Evolutionary conservation across 2,888 invertebrate genomes (phyloP), one percentile per base, ranked within the genome.

Genomic region (Ennomos quercinarius): DNA sequence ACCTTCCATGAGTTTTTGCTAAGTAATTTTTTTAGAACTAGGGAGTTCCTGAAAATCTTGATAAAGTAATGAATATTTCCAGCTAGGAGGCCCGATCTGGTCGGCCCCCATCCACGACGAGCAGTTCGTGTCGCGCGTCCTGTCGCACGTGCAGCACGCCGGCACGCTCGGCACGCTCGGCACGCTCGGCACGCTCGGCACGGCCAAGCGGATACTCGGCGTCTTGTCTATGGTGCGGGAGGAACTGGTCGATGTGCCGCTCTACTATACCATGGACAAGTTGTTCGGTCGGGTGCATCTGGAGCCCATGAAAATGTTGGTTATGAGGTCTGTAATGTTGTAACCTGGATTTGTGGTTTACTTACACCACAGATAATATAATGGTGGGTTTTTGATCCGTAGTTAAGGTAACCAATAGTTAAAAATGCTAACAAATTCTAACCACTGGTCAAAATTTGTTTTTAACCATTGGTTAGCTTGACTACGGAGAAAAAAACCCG

Each of bases 81-180:
- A 97, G 95, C 84, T 98, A 68, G 98, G 98, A 9, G 99, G 99
- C 1, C 99, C 99, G 0, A 95, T 99, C 68, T 99, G 99, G 98
- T 94, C 96, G 0, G 97, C 95, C 0, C 95, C 96, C 0, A 94
- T 99, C 41, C 98, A 99, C 84, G 95, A 97, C 71, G 87, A 91
- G 45, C 82, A 90, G 0, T 99, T 99, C 87, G 95, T 99, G 0
- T 77, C 91, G 0, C 88, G 94, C 43, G 93, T 99, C 8, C 79
- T 98, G 0, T 64, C 74, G 0, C 81, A 87, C 41, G 90, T 94
- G 8, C 82, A 89, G 43, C 76, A 84, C 12, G 79, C 87, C 44
- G 83, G 91, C 0, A 72, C 89, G 49, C 78, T 91, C 70, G 27
- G 17, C 17, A 17, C 4, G 17, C 90, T 96, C 57, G 94, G 43